Evolutionary conservation across 2,113 vertebrate species (phyloP).

Genomic region (Geothlypis trichas): DNA sequence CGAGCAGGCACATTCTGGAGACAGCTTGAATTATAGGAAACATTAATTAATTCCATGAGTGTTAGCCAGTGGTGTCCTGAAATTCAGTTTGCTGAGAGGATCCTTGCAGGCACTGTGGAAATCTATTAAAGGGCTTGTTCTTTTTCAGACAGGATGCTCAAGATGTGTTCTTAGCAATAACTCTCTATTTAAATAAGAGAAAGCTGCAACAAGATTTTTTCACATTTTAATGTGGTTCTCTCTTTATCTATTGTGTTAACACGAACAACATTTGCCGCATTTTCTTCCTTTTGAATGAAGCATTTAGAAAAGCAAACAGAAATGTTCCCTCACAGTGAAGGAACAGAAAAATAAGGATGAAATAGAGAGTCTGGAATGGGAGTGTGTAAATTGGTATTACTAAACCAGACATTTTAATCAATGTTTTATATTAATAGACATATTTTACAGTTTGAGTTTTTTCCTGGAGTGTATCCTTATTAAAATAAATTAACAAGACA

Average conservation of each 20-base stretch:
- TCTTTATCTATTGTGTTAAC: neutral
- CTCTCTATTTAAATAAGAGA: neutral
- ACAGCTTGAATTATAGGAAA: neutral
- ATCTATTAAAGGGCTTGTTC: neutral
- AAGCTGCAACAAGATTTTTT: neutral
- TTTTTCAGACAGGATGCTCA: neutral
- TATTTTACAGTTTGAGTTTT: accelerated
- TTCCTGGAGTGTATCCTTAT: neutral
- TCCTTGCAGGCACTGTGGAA: neutral
- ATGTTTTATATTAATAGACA: neutral
- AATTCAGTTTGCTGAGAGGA: neutral
- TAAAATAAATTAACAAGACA: neutral
- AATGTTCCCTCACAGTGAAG: neutral
- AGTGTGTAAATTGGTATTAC: neutral
- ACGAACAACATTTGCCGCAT: neutral
- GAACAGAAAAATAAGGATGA: neutral
- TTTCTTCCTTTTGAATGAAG: neutral
- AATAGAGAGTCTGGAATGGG: neutral
- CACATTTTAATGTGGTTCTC: neutral
- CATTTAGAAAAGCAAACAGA: neutral
- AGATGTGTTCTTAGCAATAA: neutral
- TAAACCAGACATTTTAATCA: neutral
- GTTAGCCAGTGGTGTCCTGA: neutral
- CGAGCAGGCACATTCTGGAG: neutral
- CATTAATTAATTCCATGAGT: neutral